Conservation (phyloP, 2,797 vertebrate species). For the Carcharodon carcharias region DNA sequence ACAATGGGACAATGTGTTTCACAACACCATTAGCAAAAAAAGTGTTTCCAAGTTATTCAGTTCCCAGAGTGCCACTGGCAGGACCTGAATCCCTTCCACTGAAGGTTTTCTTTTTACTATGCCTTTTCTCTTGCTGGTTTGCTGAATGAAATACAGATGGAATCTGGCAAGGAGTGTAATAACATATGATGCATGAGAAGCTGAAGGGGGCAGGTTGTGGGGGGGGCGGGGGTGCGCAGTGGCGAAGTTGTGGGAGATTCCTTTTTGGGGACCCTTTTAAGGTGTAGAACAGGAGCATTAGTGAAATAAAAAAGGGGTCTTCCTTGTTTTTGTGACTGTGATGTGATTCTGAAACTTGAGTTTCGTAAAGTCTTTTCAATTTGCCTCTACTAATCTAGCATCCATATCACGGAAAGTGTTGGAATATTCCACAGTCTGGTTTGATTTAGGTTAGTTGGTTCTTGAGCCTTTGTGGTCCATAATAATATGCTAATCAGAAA, state of each 20-base stretch:
- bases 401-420: not conserved
- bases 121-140: not conserved
- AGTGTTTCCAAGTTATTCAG: not conserved
- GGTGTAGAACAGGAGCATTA: not conserved
- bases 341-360: not conserved
- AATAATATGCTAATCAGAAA: not conserved
- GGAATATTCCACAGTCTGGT: not conserved
- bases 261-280: not conserved
- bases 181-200: not conserved
- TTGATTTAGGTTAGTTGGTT: not conserved
- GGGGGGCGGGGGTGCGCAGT: not conserved
- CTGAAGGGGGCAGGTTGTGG: not conserved
- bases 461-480: not conserved
- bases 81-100: not conserved
- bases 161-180: not conserved
- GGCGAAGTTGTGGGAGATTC: no score
- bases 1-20: not conserved
- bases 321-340: not conserved
- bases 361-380: not conserved
- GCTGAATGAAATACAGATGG: slow-evolving; percentile 1
- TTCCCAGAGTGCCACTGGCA: not conserved
- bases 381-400: not conserved
- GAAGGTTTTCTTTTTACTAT: not conserved
- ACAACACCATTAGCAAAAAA: not conserved
- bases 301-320: not conserved